Conservation (phyloP, 2,888 invertebrate genomes). For the Brachypalpus laphriformis region DNA sequence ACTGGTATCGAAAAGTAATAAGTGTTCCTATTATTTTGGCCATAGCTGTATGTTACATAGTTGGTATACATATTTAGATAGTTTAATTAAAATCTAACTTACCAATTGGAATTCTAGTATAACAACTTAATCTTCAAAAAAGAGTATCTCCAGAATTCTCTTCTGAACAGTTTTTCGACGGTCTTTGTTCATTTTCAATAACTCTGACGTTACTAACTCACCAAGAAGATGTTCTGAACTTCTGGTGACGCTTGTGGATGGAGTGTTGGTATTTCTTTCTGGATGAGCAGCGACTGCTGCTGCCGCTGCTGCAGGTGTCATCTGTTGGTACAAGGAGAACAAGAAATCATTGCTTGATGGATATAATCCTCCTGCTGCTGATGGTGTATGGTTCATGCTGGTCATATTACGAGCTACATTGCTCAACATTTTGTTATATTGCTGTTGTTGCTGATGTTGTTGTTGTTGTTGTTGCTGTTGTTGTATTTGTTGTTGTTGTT, state of each 20-base stretch:
- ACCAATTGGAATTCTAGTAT: no score
- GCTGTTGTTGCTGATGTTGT: slow-evolving; percentile 73
- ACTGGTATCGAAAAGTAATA: no score
- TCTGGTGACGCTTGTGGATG: slow-evolving; percentile 76
- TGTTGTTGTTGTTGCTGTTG: slow-evolving; percentile 72
- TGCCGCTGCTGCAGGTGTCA: slow-evolving; percentile 77
- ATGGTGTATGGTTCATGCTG: slow-evolving; percentile 63
- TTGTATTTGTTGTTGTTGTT: slow-evolving; percentile 72
- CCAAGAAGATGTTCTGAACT: slow-evolving; percentile 82
- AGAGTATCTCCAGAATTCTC: slow-evolving; percentile 82
- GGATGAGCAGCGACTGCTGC: slow-evolving; percentile 76
- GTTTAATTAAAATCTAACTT: neutral
- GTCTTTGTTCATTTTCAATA: slow-evolving; percentile 82
- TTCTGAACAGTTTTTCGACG: slow-evolving; percentile 82
- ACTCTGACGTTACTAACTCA: slow-evolving; percentile 82
- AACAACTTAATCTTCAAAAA: slow-evolving; percentile 81
- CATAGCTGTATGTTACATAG: no score
- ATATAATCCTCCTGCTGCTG: slow-evolving; percentile 77
- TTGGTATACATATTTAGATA: no score
- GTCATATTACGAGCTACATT: slow-evolving; percentile 57
- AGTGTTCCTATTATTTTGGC: no score
- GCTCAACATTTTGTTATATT: slow-evolving; percentile 60
- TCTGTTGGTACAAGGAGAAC: slow-evolving; percentile 81
- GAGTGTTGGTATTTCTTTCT: slow-evolving; percentile 76
- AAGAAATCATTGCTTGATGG: slow-evolving; percentile 81